phyloP scores from a whole-genome alignment of 2,888 invertebrate genomes.

The Neelides folsomi region DNA sequence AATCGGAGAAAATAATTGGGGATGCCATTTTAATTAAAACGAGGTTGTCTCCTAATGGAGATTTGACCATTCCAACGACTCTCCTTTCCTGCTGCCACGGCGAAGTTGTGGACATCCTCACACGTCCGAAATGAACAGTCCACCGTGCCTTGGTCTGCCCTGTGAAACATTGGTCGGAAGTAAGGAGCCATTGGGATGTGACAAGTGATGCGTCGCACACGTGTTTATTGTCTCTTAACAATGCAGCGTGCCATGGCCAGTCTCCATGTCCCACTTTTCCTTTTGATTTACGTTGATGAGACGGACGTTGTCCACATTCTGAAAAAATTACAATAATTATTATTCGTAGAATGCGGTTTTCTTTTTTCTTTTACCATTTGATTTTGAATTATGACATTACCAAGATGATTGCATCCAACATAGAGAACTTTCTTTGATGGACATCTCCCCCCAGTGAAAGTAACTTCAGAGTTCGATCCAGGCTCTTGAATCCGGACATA shows the following conservation, averaged over 20 bases:
- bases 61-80: slow-evolving; percentile 67
- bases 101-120: slow-evolving; percentile 57
- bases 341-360: neutral
- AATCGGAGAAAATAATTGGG: slow-evolving; percentile 60
- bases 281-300: slow-evolving; percentile 39
- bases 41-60: slow-evolving; percentile 75
- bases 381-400: slow-evolving; percentile 41
- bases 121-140: slow-evolving; percentile 30
- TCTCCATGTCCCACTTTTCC: slow-evolving; percentile 42
- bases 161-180: slow-evolving; percentile 75
- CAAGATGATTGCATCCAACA: slow-evolving; percentile 61
- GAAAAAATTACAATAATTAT: slow-evolving; percentile 12
- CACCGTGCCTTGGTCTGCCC: slow-evolving; percentile 37
- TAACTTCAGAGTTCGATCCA: slow-evolving; percentile 57
- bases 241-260: slow-evolving; percentile 74
- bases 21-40: slow-evolving; percentile 67
- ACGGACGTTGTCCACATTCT: slow-evolving; percentile 57
- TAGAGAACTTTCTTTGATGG: slow-evolving; percentile 62
- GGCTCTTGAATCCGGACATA: slow-evolving; percentile 76
- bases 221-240: slow-evolving; percentile 69
- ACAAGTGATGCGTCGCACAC: slow-evolving; percentile 78
- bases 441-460: slow-evolving; percentile 63
- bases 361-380: neutral
- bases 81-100: slow-evolving; percentile 69
- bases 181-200: slow-evolving; percentile 68